Evolutionary conservation across 2,113 vertebrate species (phyloP).

Genomic region (Perca flavescens): DNA sequence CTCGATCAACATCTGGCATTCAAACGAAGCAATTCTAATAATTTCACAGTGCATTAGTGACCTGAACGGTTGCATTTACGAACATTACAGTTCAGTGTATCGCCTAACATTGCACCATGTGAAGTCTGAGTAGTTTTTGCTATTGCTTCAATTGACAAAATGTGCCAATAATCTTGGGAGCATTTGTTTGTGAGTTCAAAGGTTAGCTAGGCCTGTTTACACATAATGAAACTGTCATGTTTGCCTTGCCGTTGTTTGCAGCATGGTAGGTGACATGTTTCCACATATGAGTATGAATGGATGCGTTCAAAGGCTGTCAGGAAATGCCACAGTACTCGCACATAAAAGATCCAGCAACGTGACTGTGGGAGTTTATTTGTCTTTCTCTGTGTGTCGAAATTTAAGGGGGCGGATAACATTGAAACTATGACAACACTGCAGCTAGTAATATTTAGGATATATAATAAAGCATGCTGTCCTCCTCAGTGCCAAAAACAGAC

Average conservation of each 20-base stretch:
- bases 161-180: not conserved
- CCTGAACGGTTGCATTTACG: not conserved
- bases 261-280: constrained; percentile 26
- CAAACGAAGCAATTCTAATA: not conserved
- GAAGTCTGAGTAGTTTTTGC: constrained; percentile 1
- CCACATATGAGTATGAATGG: constrained; percentile 23
- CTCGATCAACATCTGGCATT: constrained; percentile 44
- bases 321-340: not conserved
- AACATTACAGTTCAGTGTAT: not conserved
- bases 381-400: not conserved
- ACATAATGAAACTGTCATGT: constrained; percentile 20
- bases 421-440: not conserved
- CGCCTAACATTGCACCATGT: not conserved
- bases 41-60: constrained; percentile 15
- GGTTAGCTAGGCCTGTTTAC: not conserved
- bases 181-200: not conserved
- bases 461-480: not conserved
- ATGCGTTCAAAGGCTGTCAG: constrained; percentile 56
- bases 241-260: constrained; percentile 29
- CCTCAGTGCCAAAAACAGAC: not conserved
- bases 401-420: not conserved
- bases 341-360: constrained; percentile 5
- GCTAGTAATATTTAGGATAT: not conserved
- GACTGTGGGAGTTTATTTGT: constrained; percentile 1
- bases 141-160: not conserved